A percentile compares a stretch with the other conserved stretches of the same genome.
Conservation (phyloP, 2,888 invertebrate species). For the Tromatobia lineatoria region DNA sequence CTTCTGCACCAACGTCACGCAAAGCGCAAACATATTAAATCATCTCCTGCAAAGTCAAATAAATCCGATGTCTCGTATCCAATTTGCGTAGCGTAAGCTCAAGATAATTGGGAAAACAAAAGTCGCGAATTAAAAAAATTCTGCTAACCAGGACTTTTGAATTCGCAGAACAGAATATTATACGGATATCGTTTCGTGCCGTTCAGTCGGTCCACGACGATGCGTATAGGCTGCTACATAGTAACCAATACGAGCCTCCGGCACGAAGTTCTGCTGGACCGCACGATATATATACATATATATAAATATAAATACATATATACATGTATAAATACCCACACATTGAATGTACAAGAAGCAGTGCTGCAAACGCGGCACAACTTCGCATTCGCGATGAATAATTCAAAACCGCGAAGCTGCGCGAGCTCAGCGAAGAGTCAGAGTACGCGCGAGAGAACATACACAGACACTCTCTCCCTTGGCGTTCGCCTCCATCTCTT, state of each 20-base stretch:
- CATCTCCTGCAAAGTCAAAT: conserved; percentile 16
- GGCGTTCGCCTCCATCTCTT: conserved; percentile 50
- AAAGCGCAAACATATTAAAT: neutral
- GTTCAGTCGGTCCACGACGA: conserved; percentile 69
- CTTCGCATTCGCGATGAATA: conserved; percentile 78
- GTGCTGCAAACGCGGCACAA: conserved; percentile 51
- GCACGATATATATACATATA: conserved; percentile 13
- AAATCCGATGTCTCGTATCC: neutral
- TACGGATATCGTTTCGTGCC: conserved; percentile 71
- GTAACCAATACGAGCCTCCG: conserved; percentile 70
- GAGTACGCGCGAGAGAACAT: conserved; percentile 57
- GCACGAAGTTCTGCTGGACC: conserved; percentile 48
- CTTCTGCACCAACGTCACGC: neutral
- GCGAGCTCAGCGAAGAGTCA: conserved; percentile 53
- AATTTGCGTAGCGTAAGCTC: neutral
- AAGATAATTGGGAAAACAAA: conserved; percentile 9
- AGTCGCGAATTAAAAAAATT: conserved; percentile 21
- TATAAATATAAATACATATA: conserved; percentile 24
- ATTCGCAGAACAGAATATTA: conserved; percentile 70
- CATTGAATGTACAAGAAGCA: conserved; percentile 50
- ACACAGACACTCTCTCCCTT: conserved; percentile 43
- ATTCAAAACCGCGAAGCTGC: conserved; percentile 79
- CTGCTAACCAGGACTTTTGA: conserved; percentile 1
- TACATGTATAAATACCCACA: neutral
- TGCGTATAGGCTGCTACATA: conserved; percentile 72